Conservation (phyloP, 1,140 invertebrate genomes). For the Laupala kohalensis region DNA sequence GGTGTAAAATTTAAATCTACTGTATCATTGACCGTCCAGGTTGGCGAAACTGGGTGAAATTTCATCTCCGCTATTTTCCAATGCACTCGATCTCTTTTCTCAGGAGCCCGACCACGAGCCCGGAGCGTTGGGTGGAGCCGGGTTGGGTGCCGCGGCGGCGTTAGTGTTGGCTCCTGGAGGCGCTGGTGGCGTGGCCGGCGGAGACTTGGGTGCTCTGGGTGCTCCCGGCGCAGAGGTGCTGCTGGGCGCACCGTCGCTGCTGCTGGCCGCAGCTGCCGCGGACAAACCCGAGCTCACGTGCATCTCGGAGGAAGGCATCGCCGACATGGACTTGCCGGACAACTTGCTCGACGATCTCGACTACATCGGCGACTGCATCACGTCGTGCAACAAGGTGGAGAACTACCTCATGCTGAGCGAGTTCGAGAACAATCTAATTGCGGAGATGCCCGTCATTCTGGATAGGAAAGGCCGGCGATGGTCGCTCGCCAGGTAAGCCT, state of each 20-base stretch:
- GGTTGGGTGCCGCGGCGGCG: background rate
- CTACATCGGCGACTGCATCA: slow-evolving; percentile 73
- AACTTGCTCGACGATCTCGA: slow-evolving; percentile 68
- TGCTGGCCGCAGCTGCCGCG: slow-evolving; percentile 2
- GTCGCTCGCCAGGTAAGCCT: slow-evolving; percentile 41
- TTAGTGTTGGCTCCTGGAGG: background rate
- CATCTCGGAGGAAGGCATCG: slow-evolving; percentile 74
- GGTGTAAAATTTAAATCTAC: no score
- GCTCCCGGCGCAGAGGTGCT: slow-evolving; percentile 9
- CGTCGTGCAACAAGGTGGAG: slow-evolving; percentile 77
- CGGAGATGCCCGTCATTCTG: slow-evolving; percentile 56
- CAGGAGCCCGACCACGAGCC: slow-evolving; percentile 4
- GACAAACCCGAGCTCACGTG: slow-evolving; percentile 66
- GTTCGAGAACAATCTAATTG: slow-evolving; percentile 74
- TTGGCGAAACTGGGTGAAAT: no score
- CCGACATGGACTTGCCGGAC: slow-evolving; percentile 70
- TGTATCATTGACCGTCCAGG: no score
- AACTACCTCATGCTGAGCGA: slow-evolving; percentile 78
- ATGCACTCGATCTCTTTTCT: no score
- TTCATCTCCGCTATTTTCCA: no score
- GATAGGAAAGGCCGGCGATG: slow-evolving; percentile 52
- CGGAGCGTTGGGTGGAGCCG: background rate
- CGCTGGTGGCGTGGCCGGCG: background rate
- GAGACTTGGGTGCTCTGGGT: background rate
- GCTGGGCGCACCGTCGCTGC: background rate